Conservation (phyloP, 1,140 invertebrate species). For the Ooceraea biroi region DNA sequence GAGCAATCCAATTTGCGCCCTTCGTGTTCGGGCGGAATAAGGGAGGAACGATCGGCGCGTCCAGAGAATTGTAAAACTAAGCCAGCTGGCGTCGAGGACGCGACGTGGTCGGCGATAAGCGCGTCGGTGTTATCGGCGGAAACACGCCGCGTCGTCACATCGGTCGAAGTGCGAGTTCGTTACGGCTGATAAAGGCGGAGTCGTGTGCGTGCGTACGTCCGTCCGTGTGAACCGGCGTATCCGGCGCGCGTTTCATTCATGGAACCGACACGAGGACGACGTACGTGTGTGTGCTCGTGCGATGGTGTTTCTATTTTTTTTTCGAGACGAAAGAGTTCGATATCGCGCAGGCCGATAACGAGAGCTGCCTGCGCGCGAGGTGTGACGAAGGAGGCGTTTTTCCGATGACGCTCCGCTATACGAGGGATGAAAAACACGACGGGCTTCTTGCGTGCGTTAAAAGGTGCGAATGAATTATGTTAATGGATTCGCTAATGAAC, state of each 20-base stretch:
- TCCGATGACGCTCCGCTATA: not conserved
- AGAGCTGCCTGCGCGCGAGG: slow-evolving; percentile 38
- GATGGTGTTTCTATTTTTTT: slow-evolving; percentile 69
- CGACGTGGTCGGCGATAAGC: slow-evolving; percentile 57
- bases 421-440: not conserved
- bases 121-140: slow-evolving; percentile 57
- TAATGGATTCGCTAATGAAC: slow-evolving; percentile 44
- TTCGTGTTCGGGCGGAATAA: slow-evolving; percentile 3
- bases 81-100: slow-evolving; percentile 65
- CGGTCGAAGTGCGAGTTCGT: slow-evolving; percentile 63
- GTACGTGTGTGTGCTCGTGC: not conserved
- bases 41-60: not conserved
- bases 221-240: slow-evolving; percentile 62
- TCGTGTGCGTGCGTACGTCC: slow-evolving; percentile 39
- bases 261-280: slow-evolving; percentile 49
- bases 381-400: slow-evolving; percentile 25
- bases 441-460: slow-evolving; percentile 9
- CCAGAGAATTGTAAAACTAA: slow-evolving; percentile 65
- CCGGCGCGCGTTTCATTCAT: slow-evolving; percentile 74
- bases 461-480: slow-evolving; percentile 48
- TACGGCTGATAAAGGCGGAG: slow-evolving; percentile 65
- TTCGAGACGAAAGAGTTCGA: slow-evolving; percentile 68
- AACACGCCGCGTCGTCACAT: slow-evolving; percentile 53
- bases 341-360: slow-evolving; percentile 67
- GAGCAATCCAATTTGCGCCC: slow-evolving; percentile 45